phyloP scores from a whole-genome alignment of 2,113 vertebrate genomes.

The Caranx melampygus region DNA sequence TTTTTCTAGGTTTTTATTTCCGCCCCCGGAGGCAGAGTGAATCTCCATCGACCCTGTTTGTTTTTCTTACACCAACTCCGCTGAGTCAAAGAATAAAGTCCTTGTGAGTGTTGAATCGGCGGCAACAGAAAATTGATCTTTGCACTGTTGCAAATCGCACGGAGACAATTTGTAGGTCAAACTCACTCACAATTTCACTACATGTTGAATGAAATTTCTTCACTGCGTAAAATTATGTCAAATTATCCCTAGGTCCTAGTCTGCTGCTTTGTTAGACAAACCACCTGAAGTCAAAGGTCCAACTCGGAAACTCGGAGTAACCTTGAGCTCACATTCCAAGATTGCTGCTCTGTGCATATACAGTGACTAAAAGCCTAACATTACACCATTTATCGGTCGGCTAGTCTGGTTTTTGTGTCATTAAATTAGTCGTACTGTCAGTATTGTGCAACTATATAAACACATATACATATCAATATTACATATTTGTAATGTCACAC shows the following conservation, averaged over 20 bases:
- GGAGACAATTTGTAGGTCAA: neutral
- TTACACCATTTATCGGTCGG: too few species aligned
- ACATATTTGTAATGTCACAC: neutral
- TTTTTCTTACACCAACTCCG: neutral
- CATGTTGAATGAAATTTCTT: neutral
- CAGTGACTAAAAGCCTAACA: too few species aligned
- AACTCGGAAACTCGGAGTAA: too few species aligned
- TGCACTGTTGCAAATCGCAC: neutral
- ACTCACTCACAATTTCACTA: neutral
- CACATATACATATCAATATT: too few species aligned
- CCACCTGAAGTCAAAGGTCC: too few species aligned
- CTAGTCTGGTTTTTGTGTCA: too few species aligned
- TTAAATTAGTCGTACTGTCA: too few species aligned
- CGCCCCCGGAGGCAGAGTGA: neutral
- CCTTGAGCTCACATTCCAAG: too few species aligned
- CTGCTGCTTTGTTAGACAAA: too few species aligned
- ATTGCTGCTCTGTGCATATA: too few species aligned
- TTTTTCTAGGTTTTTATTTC: conserved; percentile 45
- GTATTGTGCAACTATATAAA: too few species aligned
- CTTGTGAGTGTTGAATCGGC: neutral
- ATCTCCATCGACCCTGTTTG: conserved; percentile 9
- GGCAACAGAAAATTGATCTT: neutral
- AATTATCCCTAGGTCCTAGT: too few species aligned
- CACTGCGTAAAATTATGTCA: neutral
- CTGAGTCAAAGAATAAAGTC: neutral